Conservation (phyloP, 2,888 invertebrate species). For the Lapara coniferarum region DNA sequence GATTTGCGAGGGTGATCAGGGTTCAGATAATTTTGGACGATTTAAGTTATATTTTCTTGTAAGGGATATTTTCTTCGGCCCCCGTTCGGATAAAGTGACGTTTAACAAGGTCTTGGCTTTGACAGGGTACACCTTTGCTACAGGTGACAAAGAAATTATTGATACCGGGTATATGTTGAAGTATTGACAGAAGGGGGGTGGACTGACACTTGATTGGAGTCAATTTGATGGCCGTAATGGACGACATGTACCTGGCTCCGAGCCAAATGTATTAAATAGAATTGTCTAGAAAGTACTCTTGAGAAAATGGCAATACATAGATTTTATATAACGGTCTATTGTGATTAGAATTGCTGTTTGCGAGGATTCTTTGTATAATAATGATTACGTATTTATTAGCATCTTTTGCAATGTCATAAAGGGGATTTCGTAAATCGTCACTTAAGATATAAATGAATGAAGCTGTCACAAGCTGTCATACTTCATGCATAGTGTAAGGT, state of each 20-base stretch:
- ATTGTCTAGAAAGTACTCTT: neutral
- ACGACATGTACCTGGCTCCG: neutral
- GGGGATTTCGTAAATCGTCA: too few relatives aligned
- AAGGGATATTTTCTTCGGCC: conserved; percentile 66
- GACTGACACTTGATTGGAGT: conserved; percentile 21
- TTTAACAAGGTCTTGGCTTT: conserved; percentile 68
- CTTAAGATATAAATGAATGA: too few relatives aligned
- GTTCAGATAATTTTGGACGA: conserved; percentile 51
- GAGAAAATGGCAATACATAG: neutral
- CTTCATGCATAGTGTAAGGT: too few relatives aligned
- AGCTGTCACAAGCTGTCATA: too few relatives aligned
- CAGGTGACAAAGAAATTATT: conserved; percentile 57
- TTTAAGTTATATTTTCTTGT: conserved; percentile 64
- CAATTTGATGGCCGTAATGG: neutral
- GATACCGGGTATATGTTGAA: conserved; percentile 35
- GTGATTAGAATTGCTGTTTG: conserved; percentile 1
- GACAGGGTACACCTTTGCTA: conserved; percentile 70
- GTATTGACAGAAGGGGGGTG: conserved; percentile 13
- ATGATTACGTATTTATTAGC: too few relatives aligned
- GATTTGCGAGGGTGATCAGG: conserved; percentile 39
- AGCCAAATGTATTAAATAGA: conserved; percentile 21
- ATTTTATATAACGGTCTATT: neutral
- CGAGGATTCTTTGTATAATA: conserved; percentile 1
- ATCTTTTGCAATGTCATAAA: too few relatives aligned
- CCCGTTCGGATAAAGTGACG: conserved; percentile 55